A percentile compares a stretch with the other conserved stretches of the same genome.
These are phyloP conservation scores for Drosophila kurseongensis DNA, from an alignment of 1,140 invertebrate genomes.

Conservation along the genomic window DNA sequence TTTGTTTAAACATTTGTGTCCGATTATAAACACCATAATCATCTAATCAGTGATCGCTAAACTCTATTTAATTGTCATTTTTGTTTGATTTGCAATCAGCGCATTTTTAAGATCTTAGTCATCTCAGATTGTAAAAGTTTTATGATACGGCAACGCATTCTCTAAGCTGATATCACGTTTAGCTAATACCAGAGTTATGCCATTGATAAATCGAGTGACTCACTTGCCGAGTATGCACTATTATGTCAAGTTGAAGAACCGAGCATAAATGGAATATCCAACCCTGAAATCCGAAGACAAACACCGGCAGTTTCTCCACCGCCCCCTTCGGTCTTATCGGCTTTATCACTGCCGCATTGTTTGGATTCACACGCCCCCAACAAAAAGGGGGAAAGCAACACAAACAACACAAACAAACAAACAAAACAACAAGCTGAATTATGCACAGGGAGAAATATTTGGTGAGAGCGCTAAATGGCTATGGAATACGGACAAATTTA, in stretches of 20 bases:
- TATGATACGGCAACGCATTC: background rate
- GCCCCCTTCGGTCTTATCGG: conserved; percentile 52
- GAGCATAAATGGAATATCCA: conserved; percentile 21
- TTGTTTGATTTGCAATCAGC: background rate
- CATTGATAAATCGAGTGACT: conserved; percentile 17
- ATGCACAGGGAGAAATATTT: conserved; percentile 40
- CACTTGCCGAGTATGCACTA: conserved; percentile 8
- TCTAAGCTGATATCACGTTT: background rate
- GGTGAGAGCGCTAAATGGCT: conserved; percentile 34
- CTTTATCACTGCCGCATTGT: conserved; percentile 77
- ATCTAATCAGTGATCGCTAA: conserved; percentile 12
- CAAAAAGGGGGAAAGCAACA: conserved; percentile 24
- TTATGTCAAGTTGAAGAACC: conserved; percentile 4
- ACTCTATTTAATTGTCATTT: background rate
- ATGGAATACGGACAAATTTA: conserved; percentile 58
- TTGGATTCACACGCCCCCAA: conserved; percentile 76
- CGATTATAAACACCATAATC: background rate
- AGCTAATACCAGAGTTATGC: background rate
- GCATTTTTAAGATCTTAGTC: conserved; percentile 13
- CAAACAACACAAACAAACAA: conserved; percentile 24
- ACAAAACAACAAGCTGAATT: conserved; percentile 33
- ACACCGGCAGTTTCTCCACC: conserved; percentile 40
- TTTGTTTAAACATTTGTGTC: too few species aligned
- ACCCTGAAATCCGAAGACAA: conserved; percentile 39
- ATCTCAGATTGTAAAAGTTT: conserved; percentile 5